phyloP scores from a whole-genome alignment of 2,888 invertebrate species.

The Macrosiphum euphorbiae region DNA sequence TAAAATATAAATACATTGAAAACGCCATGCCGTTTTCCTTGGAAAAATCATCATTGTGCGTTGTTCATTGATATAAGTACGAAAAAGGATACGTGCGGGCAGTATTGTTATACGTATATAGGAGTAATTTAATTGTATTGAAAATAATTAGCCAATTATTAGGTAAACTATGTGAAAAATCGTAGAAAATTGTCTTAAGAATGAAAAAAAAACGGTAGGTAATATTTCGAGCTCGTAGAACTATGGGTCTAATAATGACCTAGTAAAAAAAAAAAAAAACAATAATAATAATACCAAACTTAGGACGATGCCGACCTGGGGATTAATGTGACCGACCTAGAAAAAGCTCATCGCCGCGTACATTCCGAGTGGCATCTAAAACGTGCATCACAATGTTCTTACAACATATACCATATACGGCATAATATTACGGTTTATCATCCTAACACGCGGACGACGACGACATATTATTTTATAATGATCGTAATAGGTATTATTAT shows the following conservation, averaged over 20 bases:
- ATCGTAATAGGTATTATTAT: not conserved
- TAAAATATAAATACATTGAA: not conserved
- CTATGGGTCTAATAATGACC: constrained; percentile 34
- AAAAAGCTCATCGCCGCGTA: constrained; percentile 35
- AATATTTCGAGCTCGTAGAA: constrained; percentile 18
- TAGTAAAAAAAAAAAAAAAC: constrained; percentile 25
- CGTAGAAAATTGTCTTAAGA: not conserved
- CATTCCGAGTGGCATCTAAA: not conserved
- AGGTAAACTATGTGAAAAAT: not conserved
- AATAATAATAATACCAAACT: not conserved
- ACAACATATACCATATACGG: too few relatives aligned
- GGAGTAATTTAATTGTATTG: not conserved
- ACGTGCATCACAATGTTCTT: not conserved
- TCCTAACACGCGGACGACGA: not conserved
- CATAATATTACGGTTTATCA: not conserved
- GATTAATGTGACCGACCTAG: constrained; percentile 41
- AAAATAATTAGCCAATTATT: constrained; percentile 25
- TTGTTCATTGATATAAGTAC: not conserved
- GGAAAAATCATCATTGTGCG: not conserved
- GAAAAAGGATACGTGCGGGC: not conserved
- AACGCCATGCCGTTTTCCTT: constrained; percentile 33
- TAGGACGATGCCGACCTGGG: constrained; percentile 23
- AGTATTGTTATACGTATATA: not conserved
- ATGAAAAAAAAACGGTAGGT: not conserved
- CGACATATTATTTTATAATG: not conserved